Evolutionary conservation across 2,888 invertebrate species (phyloP).

Genomic region (Lasioglossum figueresi): DNA sequence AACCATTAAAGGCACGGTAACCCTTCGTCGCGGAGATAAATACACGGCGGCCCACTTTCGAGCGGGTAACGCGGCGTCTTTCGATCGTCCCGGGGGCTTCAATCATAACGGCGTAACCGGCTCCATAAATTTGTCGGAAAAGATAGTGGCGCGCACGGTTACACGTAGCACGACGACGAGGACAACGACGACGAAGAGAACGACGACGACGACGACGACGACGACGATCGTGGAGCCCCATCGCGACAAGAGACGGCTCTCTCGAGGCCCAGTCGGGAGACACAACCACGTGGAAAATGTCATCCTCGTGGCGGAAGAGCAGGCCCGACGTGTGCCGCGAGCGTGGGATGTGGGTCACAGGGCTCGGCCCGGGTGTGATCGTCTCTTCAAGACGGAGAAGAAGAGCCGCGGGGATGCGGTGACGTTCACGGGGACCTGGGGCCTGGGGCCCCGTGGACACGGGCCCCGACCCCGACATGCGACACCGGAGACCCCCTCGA

Average conservation of each 20-base stretch:
- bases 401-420: conserved; percentile 27
- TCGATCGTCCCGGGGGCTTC: conserved; percentile 56
- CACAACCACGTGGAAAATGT: conserved; percentile 68
- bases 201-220: conserved; percentile 39
- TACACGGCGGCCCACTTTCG: conserved; percentile 60
- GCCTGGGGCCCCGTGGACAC: conserved; percentile 9
- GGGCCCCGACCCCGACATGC: conserved; percentile 65
- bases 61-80: conserved; percentile 45
- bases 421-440: background rate
- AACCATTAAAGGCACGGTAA: conserved; percentile 41
- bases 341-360: conserved; percentile 79
- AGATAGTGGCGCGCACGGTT: conserved; percentile 42
- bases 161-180: conserved; percentile 49
- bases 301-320: conserved; percentile 73
- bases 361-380: conserved; percentile 72
- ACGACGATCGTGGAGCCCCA: conserved; percentile 38
- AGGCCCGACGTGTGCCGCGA: conserved; percentile 58
- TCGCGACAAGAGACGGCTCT: conserved; percentile 39
- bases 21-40: conserved; percentile 62
- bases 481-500: conserved; percentile 67
- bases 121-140: conserved; percentile 70
- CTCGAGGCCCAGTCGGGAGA: background rate
- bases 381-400: conserved; percentile 38
- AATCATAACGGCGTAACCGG: conserved; percentile 65
- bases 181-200: conserved; percentile 42